phyloP scores from a whole-genome alignment of 2,113 vertebrate species.

The Trochalopteron elliotii region DNA sequence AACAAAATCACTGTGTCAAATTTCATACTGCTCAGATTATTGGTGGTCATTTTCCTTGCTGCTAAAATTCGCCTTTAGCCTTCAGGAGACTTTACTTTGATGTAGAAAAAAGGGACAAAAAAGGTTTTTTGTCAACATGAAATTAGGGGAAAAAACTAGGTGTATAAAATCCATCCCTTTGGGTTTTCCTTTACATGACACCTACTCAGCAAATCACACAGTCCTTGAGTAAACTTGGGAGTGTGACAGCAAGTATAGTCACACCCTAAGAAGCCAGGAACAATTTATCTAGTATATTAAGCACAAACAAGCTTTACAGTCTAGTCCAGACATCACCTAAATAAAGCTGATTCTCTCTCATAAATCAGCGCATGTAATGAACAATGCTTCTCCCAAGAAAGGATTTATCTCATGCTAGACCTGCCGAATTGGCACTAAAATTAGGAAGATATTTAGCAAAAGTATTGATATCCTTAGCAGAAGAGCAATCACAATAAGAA shows the following conservation, averaged over 20 bases:
- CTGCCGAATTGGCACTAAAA: not conserved
- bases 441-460: not conserved
- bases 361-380: not conserved
- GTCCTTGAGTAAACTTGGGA: slow-evolving; percentile 17
- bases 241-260: slow-evolving; percentile 14
- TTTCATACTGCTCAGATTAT: not conserved
- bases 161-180: not conserved
- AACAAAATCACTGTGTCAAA: not conserved
- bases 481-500: not conserved
- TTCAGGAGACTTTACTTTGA: not conserved
- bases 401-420: not conserved
- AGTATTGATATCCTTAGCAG: not conserved
- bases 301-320: not conserved
- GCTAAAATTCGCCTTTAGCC: not conserved
- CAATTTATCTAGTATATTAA: slow-evolving; percentile 25
- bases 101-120: not conserved
- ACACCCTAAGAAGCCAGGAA: slow-evolving; percentile 8
- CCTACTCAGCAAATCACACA: slow-evolving; percentile 9
- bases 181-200: not conserved
- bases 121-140: not conserved
- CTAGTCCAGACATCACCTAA: not conserved
- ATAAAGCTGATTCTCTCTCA: not conserved
- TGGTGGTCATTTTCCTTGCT: not conserved
- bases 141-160: not conserved
- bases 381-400: not conserved